These are phyloP conservation scores for Argentina silus DNA, from an alignment of 2,797 vertebrate genomes.

Conservation along the genomic window DNA sequence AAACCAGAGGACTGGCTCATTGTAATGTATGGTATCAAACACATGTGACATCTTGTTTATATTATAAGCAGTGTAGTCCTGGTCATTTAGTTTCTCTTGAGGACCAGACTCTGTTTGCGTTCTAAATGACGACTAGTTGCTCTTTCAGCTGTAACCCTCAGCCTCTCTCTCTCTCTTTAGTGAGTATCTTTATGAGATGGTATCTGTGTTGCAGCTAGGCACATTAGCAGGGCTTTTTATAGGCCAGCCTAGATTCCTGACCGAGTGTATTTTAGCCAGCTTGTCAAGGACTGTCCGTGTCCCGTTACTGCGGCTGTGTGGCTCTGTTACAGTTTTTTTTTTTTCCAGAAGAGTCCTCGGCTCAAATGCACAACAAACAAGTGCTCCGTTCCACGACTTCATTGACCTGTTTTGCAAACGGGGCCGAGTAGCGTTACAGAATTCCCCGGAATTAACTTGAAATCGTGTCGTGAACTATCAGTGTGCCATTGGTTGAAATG, in stretches of 20 bases:
- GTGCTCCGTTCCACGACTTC: slow-evolving; percentile 2
- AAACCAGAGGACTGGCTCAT: too few relatives aligned
- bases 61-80: neutral
- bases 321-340: slow-evolving; percentile 10
- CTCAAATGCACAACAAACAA: slow-evolving; percentile 15
- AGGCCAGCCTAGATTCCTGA: slow-evolving; percentile 73
- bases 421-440: neutral
- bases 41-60: neutral
- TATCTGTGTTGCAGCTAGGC: slow-evolving; percentile 4
- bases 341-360: slow-evolving; percentile 40
- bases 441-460: neutral
- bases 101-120: neutral
- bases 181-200: neutral
- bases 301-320: slow-evolving; percentile 60
- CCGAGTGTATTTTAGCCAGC: slow-evolving; percentile 65
- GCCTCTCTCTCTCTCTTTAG: neutral
- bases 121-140: neutral
- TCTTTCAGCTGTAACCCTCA: neutral
- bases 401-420: slow-evolving; percentile 9
- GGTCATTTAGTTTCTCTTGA: neutral
- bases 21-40: too few relatives aligned
- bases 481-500: too few relatives aligned
- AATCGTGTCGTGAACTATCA: too few relatives aligned
- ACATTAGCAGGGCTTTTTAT: slow-evolving; percentile 73
- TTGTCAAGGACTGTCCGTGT: slow-evolving; percentile 48